Percentiles rank a stretch among this genome's conserved stretches.
These are phyloP conservation scores for Drosophila pegasa DNA, from an alignment of 2,888 invertebrate genomes.

Conservation along the genomic window DNA sequence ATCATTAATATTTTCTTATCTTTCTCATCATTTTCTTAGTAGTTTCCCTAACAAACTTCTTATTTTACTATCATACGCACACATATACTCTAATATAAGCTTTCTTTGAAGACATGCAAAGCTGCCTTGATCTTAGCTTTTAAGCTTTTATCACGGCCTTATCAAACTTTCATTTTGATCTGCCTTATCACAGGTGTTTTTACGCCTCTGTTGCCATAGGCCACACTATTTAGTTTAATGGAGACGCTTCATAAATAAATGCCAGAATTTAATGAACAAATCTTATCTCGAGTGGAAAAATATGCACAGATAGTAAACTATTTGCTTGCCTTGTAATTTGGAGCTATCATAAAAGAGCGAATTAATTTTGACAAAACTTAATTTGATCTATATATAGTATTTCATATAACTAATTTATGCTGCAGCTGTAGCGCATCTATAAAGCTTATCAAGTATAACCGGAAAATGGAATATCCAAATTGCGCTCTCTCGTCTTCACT, in stretches of 20 bases:
- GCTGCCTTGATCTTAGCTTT: neutral
- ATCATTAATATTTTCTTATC: too few relatives aligned
- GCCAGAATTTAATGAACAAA: slow-evolving; percentile 26
- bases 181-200: slow-evolving; percentile 6
- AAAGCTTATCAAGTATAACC: slow-evolving; percentile 17
- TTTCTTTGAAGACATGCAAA: too few relatives aligned
- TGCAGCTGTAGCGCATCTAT: slow-evolving; percentile 15
- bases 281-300: slow-evolving; percentile 48
- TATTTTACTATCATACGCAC: too few relatives aligned
- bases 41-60: too few relatives aligned
- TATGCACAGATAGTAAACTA: slow-evolving; percentile 25
- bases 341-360: neutral
- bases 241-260: slow-evolving; percentile 16
- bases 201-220: slow-evolving; percentile 25
- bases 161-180: neutral
- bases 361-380: neutral
- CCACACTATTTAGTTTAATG: neutral
- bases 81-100: too few relatives aligned
- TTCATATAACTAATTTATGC: neutral
- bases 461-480: slow-evolving; percentile 30
- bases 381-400: neutral
- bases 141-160: neutral
- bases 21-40: too few relatives aligned
- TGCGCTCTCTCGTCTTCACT: slow-evolving; percentile 11
- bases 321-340: neutral